Evolutionary conservation across 1,140 invertebrate genomes (phyloP).

Genomic region (Bombus superbus): DNA sequence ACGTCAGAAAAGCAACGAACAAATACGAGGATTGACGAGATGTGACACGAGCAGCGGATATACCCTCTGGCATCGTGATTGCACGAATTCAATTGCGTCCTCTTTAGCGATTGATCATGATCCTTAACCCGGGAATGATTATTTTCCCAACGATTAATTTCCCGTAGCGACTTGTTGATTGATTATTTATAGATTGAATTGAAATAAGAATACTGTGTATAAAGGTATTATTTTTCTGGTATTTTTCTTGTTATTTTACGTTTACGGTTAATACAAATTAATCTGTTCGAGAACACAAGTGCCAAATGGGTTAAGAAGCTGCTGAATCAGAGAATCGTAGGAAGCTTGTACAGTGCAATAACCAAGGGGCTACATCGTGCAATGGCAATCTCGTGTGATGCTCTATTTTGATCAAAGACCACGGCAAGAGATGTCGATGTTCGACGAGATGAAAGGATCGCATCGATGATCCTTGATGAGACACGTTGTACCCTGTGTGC

Average conservation of each 20-base stretch:
- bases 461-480: not conserved
- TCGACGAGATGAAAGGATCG: not conserved
- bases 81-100: slow-evolving; percentile 3
- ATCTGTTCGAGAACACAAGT: slow-evolving; percentile 27
- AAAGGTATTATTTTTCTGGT: not conserved
- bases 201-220: not conserved
- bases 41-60: slow-evolving; percentile 22
- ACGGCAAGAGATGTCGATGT: not conserved
- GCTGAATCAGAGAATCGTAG: slow-evolving; percentile 25
- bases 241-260: not conserved
- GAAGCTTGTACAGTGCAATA: slow-evolving; percentile 45
- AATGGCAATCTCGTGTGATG: slow-evolving; percentile 56
- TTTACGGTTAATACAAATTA: not conserved
- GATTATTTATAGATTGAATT: not conserved
- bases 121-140: slow-evolving; percentile 4
- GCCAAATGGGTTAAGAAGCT: slow-evolving; percentile 40
- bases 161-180: not conserved
- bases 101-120: slow-evolving; percentile 7
- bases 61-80: slow-evolving; percentile 19
- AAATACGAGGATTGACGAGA: slow-evolving; percentile 34
- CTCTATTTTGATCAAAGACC: slow-evolving; percentile 15
- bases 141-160: not conserved
- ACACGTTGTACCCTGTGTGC: slow-evolving; percentile 50
- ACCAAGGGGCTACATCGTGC: slow-evolving; percentile 43
- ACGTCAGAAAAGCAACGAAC: slow-evolving; percentile 53